Base-by-base conservation (phyloP, 2,888 invertebrate species). In the Cabera pusaria region DNA sequence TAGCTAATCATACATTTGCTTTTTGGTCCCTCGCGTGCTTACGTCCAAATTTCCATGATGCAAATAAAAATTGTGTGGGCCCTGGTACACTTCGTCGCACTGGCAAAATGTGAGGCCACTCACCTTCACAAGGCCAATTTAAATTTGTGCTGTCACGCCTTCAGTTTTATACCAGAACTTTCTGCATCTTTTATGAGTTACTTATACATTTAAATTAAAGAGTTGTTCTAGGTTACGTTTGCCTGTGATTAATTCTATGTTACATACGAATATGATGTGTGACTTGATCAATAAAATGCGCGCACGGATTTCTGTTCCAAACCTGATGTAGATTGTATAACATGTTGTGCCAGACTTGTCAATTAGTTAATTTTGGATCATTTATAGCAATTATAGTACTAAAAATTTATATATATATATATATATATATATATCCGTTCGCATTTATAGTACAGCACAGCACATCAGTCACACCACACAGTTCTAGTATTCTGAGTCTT, bases 121-220 rank as follows among this genome's bases (percentile, higher is more conserved):
- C 64, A 71, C 68, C 68, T 72, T 52, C 46, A 35, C 69, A 73
- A 76, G 76, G 72, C 59, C 62, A 58, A 50, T 45, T 56, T 55
- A 44, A 44, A 58, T 51, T 45, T 19, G 29, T 18, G 31, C 26
- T 39, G 43, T 33, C 33, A 36, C 33, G 41, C 40, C 6, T 67
- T 61, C 63, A 58, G 50, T 45, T 45, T 44, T 55, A 41, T 53
- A 58, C 60, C 64, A 56, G 43, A 28, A 23, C 24, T 11, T 26
- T 39, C 20, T 20, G 29, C 21, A 38, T 23, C 21, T 26, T 35
- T 18, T n/a, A 14, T 14, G 4, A 14, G 14, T 14, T 14, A 4
- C 4, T 14, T 14, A 3, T 14, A 14, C n/a, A n/a, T n/a, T n/a
- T n/a, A n/a, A n/a, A n/a, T 28, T 14, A 7, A 6, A 6, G 16